Base-by-base conservation (phyloP, 2,113 vertebrate genomes). In the Ammodramus savannarum region DNA sequence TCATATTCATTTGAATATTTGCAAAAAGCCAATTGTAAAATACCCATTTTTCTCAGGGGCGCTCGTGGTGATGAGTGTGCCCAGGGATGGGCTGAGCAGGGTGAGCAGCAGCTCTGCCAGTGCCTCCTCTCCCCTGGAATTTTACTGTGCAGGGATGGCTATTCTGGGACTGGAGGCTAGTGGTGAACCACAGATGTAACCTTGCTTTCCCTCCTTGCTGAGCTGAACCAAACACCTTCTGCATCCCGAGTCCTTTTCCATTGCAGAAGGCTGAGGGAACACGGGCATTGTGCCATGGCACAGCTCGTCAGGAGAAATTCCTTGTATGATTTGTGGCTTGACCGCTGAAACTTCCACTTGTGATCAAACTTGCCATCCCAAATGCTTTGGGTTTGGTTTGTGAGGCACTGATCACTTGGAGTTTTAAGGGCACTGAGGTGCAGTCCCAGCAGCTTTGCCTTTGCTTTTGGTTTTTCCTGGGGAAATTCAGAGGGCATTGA, bases 281-380 rank as follows among this genome's bases (percentile, higher is more conserved):
- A 0, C 32, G 0, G 0, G 29, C 26, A 0, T 12, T 0, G 1
- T 48, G 88, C 74, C 43, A 5, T 21, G 19, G 51, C 7, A 13
- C 1, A 0, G 0, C 59, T 59, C 2, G 0, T 32, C 62, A 26
- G 10, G 85, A 73, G 68, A 62, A 83, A 32, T 11, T 73, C 57
- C 44, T 44, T 10, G 8, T 20, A 0, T 11, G 14, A 44, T 52
- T 59, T 87, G 71, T 80, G 89, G 54, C 63, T 49, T 52, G 10
- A 22, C 54, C 59, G 31, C 58, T 49, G 72, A 31, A 82, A 41
- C 27, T 34, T 61, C 3, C 7, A 26, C 9, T 0, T 4, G 39
- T 17, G 61, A 7, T 48, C 9, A 36, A 62, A 41, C 13, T 52
- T 52, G 26, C 36, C 3, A 1, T n/a, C 48, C 17, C 9, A 55